Percentiles rank a stretch among this genome's conserved stretches.
These are phyloP conservation scores for Trinectes maculatus DNA, from an alignment of 2,113 vertebrate genomes.

Conservation along the genomic window DNA sequence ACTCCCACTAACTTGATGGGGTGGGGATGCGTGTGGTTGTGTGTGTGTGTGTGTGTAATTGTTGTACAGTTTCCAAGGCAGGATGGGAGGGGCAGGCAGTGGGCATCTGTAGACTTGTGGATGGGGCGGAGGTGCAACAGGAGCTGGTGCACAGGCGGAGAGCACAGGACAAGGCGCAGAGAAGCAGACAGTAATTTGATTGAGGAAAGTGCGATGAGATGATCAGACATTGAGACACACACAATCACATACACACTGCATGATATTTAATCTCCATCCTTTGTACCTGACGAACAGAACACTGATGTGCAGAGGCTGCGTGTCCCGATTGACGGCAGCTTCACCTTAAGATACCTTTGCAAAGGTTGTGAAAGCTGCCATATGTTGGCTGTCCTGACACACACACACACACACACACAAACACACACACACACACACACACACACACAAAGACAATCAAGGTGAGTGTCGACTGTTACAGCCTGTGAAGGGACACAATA, in stretches of 20 bases:
- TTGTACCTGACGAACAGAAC: conserved; percentile 23
- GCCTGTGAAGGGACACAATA: conserved; percentile 3
- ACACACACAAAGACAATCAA: conserved; percentile 10
- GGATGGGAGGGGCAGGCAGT: conserved; percentile 49
- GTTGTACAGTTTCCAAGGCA: conserved; percentile 28
- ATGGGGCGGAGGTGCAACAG: conserved; percentile 39
- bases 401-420: not conserved
- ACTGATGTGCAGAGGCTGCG: conserved; percentile 21
- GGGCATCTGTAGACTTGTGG: conserved; percentile 30
- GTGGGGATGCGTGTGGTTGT: conserved; percentile 39
- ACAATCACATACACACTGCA: not conserved
- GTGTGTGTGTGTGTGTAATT: conserved; percentile 26
- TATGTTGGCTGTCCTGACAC: conserved; percentile 14
- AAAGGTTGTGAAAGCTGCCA: not conserved
- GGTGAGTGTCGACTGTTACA: conserved; percentile 17
- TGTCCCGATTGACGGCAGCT: not conserved
- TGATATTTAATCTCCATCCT: conserved; percentile 43
- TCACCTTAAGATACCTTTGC: conserved; percentile 46
- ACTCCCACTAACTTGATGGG: conserved; percentile 29
- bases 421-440: conserved; percentile 10
- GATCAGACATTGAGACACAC: conserved; percentile 32
- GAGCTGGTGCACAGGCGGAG: conserved; percentile 49
- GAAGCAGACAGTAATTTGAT: conserved; percentile 54
- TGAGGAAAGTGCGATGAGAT: conserved; percentile 39
- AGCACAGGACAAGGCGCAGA: conserved; percentile 21